A percentile compares a stretch with the other conserved stretches of the same genome.
Conservation (phyloP, 2,888 invertebrate genomes). For the Pyrocoelia pectoralis region DNA sequence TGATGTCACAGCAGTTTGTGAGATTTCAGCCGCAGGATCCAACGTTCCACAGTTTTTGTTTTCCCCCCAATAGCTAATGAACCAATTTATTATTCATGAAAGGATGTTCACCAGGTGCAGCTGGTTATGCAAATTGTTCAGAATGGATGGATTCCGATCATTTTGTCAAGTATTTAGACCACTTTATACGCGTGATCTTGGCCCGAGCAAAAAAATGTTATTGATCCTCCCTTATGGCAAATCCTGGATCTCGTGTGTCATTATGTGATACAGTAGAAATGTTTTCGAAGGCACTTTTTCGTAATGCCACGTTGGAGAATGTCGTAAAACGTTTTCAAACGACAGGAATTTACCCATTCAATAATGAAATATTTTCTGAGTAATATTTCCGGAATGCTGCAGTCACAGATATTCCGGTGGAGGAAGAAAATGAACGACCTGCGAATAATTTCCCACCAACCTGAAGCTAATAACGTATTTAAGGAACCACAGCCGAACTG, state of each 20-base stretch:
- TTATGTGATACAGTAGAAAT: conserved; percentile 26
- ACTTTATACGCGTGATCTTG: neutral
- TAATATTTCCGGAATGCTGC: conserved; percentile 29
- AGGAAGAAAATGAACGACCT: neutral
- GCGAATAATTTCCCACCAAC: neutral
- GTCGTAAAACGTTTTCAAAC: too few relatives aligned
- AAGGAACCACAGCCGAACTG: too few relatives aligned
- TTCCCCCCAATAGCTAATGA: neutral
- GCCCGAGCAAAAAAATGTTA: neutral
- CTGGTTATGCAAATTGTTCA: neutral
- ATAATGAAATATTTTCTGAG: conserved; percentile 26
- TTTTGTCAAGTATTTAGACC: too few relatives aligned
- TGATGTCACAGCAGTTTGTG: conserved; percentile 11
- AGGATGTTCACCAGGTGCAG: conserved; percentile 10
- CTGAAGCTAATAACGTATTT: neutral
- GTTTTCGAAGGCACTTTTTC: conserved; percentile 22
- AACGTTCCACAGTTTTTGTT: conserved; percentile 4
- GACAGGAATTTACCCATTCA: conserved; percentile 29
- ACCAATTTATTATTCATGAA: neutral
- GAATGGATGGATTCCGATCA: neutral
- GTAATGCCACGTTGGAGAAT: conserved; percentile 26
- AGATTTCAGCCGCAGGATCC: conserved; percentile 5
- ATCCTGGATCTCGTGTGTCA: conserved; percentile 14
- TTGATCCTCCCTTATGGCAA: conserved; percentile 15
- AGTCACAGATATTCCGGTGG: conserved; percentile 13